Base-by-base conservation (phyloP, 2,113 vertebrate species). In the Camelus dromedarius region DNA sequence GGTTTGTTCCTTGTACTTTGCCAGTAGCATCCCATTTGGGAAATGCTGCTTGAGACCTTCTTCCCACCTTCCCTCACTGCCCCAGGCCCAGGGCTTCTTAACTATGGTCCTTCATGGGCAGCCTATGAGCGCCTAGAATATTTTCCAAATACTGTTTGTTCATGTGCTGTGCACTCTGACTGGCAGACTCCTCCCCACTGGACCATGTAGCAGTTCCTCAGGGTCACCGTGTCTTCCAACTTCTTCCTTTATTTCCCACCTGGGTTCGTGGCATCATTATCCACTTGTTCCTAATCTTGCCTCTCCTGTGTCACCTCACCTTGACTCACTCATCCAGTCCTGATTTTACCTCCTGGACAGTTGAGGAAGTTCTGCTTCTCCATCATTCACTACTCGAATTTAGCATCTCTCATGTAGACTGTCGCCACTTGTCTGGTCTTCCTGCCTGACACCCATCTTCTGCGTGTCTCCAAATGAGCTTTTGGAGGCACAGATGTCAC, bases 41-140 rank as follows among this genome's bases (percentile, higher is more conserved):
- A 76, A 64, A 10, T 54, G 18, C 54, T 90, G 26, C 46, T 52
- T 54, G 50, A 60, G 62, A 79, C 73, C 30, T 83, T 69, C 24
- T 48, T 64, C 8, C 66, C 22, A 20, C 19, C 18, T 70, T 12
- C 32, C 26, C 4, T 28, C 4, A 8, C 46, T 8, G 6, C 46
- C 35, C 9, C 1, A 24, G 14, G 19, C 28, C 76, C 30, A 69
- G 20, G 8, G 19, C 50, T 24, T 69, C 58, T 50, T 82, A 82
- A 77, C n/a, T 30, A 0, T 5, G 0, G 3, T 52, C 75, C 26
- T 62, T 0, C 30, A 2, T 66, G 35, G 50, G 38, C 60, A 70
- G 24, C 77, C 18, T 83, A 6, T 6, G 6, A 30, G 2, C 8
- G 26, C 50, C 54, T 86, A 24, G 9, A 52, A 2, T 42, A n/a